A percentile compares a stretch with the other conserved stretches of the same genome.
Evolutionary conservation across 2,113 vertebrate genomes (phyloP).

Genomic region (Anseranas semipalmata): DNA sequence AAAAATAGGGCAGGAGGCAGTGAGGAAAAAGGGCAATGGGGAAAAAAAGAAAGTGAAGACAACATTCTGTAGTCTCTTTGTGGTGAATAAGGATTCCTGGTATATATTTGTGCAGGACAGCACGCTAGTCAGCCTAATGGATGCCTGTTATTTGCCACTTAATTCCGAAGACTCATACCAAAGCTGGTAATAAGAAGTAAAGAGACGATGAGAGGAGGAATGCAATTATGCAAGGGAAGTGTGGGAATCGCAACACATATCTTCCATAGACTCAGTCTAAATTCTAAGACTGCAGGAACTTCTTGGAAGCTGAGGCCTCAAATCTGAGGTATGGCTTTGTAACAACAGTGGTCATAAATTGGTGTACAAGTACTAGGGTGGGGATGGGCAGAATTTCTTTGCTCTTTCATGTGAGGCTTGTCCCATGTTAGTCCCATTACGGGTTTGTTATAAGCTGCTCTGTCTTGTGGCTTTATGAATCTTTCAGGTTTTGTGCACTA

Average conservation of each 20-base stretch:
- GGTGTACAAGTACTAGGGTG: background rate
- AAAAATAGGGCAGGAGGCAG: background rate
- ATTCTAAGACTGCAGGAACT: background rate
- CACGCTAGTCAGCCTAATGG: background rate
- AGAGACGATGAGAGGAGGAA: background rate
- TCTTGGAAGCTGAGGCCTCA: background rate
- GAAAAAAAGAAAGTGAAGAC: background rate
- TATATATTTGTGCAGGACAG: background rate
- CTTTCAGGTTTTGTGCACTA: background rate
- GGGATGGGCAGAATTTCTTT: background rate
- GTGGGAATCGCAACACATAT: background rate
- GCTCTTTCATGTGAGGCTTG: background rate
- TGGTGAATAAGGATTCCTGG: background rate
- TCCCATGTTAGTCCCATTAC: background rate
- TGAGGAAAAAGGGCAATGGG: background rate
- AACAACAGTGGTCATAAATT: background rate
- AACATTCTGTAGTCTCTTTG: background rate
- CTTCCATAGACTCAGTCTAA: background rate
- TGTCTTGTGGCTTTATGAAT: background rate
- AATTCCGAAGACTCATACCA: background rate
- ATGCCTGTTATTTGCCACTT: background rate
- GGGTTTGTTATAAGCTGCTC: background rate
- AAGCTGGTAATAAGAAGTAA: background rate
- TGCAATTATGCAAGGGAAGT: background rate
- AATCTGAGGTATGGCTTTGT: background rate